A percentile compares a stretch with the other conserved stretches of the same genome.
Evolutionary conservation across 2,888 invertebrate genomes (phyloP).

Genomic region (Bombylius discolor): DNA sequence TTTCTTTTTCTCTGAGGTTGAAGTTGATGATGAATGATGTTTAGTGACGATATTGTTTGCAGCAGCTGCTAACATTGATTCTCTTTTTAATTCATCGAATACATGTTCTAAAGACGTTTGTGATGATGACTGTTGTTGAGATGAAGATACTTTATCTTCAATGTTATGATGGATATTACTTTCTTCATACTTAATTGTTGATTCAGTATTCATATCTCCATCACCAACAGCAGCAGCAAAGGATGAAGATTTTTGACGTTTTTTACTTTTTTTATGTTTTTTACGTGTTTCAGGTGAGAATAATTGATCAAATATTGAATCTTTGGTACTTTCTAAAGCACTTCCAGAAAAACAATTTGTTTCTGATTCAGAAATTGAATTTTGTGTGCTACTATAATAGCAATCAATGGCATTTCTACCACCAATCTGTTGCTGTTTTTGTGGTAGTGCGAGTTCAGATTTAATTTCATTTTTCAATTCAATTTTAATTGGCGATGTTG

Average conservation of each 20-base stretch:
- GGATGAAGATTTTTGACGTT: slow-evolving; percentile 53
- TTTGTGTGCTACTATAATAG: neutral
- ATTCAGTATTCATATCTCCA: neutral
- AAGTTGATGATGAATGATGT: slow-evolving; percentile 2
- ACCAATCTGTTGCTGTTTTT: neutral
- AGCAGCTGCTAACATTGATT: slow-evolving; percentile 12
- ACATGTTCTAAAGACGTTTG: slow-evolving; percentile 31
- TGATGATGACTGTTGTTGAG: slow-evolving; percentile 4
- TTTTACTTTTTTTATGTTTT: slow-evolving; percentile 77
- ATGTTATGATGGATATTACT: neutral
- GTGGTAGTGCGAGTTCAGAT: neutral
- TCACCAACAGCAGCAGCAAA: slow-evolving; percentile 8
- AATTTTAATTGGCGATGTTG: neutral
- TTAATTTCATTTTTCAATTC: slow-evolving; percentile 1
- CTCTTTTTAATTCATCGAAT: slow-evolving; percentile 41
- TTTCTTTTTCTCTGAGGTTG: slow-evolving; percentile 26
- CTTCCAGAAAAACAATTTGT: slow-evolving; percentile 15
- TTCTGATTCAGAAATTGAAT: slow-evolving; percentile 16
- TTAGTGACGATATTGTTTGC: slow-evolving; percentile 12
- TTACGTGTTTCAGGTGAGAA: slow-evolving; percentile 47
- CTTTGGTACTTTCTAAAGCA: slow-evolving; percentile 37
- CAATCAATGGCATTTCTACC: slow-evolving; percentile 1
- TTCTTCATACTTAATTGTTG: neutral
- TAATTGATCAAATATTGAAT: slow-evolving; percentile 28
- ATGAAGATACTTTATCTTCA: neutral